A percentile compares a stretch with the other conserved stretches of the same genome.
Evolutionary conservation across 2,113 vertebrate species (phyloP).

Genomic region (Corvus moneduloides): DNA sequence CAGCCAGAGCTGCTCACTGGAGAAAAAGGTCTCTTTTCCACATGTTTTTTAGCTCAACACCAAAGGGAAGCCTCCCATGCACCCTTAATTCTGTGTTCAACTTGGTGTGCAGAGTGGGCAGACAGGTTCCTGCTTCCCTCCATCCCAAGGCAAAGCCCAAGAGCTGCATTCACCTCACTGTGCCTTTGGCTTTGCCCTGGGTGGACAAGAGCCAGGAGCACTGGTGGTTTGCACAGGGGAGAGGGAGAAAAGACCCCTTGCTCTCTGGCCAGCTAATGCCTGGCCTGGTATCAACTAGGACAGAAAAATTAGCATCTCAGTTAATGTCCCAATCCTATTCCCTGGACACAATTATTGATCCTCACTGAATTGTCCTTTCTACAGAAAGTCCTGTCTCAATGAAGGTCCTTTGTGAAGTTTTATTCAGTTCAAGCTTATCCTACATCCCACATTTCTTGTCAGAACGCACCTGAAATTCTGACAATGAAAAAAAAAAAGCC

Average conservation of each 20-base stretch:
- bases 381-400: background rate
- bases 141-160: background rate
- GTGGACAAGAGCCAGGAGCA: background rate
- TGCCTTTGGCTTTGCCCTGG: background rate
- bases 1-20: background rate
- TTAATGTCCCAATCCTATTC: background rate
- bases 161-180: accelerated
- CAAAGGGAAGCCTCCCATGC: background rate
- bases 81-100: background rate
- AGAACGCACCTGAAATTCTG: background rate
- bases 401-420: background rate
- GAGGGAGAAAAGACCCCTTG: background rate
- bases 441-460: background rate
- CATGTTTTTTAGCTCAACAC: background rate
- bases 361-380: background rate
- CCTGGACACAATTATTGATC: background rate
- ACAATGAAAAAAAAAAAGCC: accelerated
- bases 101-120: background rate
- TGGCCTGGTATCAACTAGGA: background rate
- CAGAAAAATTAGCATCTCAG: background rate
- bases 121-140: background rate
- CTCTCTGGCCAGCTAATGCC: background rate
- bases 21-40: background rate
- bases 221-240: background rate
- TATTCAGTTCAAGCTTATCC: background rate